Percentiles rank a stretch among this genome's conserved stretches.
Evolutionary conservation across 2,888 invertebrate species (phyloP).

Genomic region (Sarcophaga variegata): DNA sequence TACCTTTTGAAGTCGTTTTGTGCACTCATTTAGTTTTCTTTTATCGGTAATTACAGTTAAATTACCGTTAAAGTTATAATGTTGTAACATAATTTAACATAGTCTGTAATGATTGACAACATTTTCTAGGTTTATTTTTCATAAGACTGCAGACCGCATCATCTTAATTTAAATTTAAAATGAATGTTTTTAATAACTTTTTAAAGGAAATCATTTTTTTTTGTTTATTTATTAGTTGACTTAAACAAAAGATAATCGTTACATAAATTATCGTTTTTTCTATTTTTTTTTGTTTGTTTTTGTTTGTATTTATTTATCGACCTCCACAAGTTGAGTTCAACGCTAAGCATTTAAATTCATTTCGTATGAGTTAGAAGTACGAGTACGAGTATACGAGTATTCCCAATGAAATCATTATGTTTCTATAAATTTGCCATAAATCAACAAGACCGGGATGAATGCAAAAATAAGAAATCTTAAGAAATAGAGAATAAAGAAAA

Average conservation of each 20-base stretch:
- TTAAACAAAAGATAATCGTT: background rate
- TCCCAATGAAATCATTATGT: constrained; percentile 64
- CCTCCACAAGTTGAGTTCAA: background rate
- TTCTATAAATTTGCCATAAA: constrained; percentile 66
- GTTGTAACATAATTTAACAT: no score
- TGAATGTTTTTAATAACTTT: background rate
- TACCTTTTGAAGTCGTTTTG: no score
- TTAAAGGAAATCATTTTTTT: background rate
- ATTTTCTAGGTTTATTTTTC: no score
- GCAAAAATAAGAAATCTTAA: constrained; percentile 19
- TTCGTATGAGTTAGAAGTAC: background rate
- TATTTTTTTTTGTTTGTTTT: background rate
- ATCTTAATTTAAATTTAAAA: no score
- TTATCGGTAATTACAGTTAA: no score
- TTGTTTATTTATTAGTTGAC: no score
- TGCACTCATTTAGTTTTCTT: no score
- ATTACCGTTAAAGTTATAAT: no score
- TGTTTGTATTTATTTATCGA: background rate
- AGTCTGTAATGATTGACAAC: no score
- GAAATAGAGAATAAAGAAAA: constrained; percentile 24
- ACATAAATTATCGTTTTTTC: background rate
- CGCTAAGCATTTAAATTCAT: background rate
- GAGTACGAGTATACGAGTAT: constrained; percentile 13
- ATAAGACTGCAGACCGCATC: no score
- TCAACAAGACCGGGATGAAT: constrained; percentile 57